Evolutionary conservation across 2,797 vertebrate genomes (phyloP).

Genomic region (Chaenodraco wilsoni): DNA sequence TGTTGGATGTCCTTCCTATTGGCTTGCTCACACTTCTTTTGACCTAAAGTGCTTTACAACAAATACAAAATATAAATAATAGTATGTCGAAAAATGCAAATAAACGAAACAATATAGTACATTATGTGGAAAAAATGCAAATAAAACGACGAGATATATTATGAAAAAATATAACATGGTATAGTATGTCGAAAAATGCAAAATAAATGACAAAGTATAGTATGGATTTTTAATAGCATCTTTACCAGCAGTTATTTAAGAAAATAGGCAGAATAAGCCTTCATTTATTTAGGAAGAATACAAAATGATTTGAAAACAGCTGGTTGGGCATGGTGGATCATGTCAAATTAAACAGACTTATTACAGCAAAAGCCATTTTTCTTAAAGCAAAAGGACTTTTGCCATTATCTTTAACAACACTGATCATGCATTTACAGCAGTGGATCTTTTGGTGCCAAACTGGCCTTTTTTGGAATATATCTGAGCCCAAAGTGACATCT

Average conservation of each 20-base stretch:
- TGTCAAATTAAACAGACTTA: background rate
- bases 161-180: too few species aligned
- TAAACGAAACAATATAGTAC: too few species aligned
- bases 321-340: constrained; percentile 4
- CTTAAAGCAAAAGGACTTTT: background rate
- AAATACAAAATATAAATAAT: too few species aligned
- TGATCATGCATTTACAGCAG: too few species aligned
- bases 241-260: background rate
- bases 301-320: background rate
- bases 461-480: constrained; percentile 8
- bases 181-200: too few species aligned
- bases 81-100: too few species aligned
- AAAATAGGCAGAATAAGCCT: background rate
- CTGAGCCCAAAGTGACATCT: constrained; percentile 17
- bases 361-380: too few species aligned
- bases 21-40: background rate
- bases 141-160: too few species aligned
- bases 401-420: background rate
- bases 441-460: too few species aligned
- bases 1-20: background rate
- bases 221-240: background rate
- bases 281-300: background rate
- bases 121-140: too few species aligned
- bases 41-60: too few species aligned
- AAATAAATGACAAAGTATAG: too few species aligned